Evolutionary conservation across 2,888 invertebrate genomes (phyloP).

Genomic region (Napeogenes sylphis): DNA sequence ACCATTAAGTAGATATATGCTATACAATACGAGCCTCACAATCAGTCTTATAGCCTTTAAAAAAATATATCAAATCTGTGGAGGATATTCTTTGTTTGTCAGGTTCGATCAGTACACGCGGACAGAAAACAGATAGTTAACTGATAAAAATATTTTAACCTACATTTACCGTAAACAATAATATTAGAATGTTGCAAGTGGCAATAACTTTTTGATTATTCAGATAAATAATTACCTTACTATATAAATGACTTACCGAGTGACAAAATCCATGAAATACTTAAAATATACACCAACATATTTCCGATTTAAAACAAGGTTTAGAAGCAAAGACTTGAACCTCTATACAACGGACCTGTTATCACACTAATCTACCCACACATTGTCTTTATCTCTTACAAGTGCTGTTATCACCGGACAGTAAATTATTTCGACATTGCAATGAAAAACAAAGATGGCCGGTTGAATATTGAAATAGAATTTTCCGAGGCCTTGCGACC

Average conservation of each 20-base stretch:
- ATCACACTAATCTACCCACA: slow-evolving; percentile 58
- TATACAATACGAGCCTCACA: no score
- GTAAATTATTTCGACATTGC: slow-evolving; percentile 60
- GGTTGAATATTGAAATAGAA: slow-evolving; percentile 32
- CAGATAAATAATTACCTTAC: background rate
- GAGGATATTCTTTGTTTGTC: no score
- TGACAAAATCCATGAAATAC: slow-evolving; percentile 46
- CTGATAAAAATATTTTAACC: background rate
- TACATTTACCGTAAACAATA: background rate
- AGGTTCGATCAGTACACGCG: no score
- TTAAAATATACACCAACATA: slow-evolving; percentile 53
- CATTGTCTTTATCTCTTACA: slow-evolving; percentile 54
- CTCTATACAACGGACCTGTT: slow-evolving; percentile 45
- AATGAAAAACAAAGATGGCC: slow-evolving; percentile 45
- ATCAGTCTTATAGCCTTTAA: no score
- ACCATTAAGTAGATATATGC: no score
- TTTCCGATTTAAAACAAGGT: slow-evolving; percentile 33
- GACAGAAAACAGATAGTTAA: background rate
- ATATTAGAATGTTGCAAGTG: background rate
- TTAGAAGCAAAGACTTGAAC: slow-evolving; percentile 36
- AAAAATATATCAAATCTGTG: background rate
- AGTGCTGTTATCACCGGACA: slow-evolving; percentile 53
- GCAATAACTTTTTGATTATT: background rate
- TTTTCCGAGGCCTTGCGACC: slow-evolving; percentile 32
- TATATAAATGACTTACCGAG: slow-evolving; percentile 48